Conservation (phyloP, 1,140 invertebrate species). For the Tachypleus tridentatus region DNA sequence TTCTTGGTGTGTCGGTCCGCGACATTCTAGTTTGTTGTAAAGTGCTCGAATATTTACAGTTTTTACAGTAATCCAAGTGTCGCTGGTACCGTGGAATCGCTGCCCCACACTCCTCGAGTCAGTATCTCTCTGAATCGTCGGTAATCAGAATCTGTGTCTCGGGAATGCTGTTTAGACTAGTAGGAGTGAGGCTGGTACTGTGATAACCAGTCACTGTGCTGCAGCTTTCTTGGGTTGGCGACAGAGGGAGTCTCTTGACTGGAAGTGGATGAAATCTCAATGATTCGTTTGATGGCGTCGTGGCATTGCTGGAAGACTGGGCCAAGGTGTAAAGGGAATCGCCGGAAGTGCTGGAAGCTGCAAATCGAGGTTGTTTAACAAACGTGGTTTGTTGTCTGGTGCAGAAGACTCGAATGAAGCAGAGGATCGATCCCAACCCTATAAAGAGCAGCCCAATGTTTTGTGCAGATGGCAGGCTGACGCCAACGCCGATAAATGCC, state of each 20-base stretch:
- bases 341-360: not conserved
- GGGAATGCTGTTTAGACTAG: too few relatives aligned
- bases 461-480: conserved; percentile 1
- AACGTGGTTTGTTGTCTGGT: not conserved
- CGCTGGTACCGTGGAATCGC: too few relatives aligned
- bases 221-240: conserved; percentile 1
- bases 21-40: too few relatives aligned
- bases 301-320: conserved; percentile 1
- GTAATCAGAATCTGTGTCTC: too few relatives aligned
- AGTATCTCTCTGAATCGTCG: too few relatives aligned
- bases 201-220: too few relatives aligned
- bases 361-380: not conserved
- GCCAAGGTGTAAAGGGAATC: not conserved
- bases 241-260: not conserved
- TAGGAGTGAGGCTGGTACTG: too few relatives aligned
- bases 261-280: not conserved
- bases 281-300: not conserved
- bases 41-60: too few relatives aligned
- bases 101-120: too few relatives aligned
- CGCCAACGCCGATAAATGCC: conserved; percentile 2
- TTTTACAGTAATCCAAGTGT: too few relatives aligned
- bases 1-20: too few relatives aligned
- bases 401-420: conserved; percentile 2
- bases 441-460: conserved; percentile 5
- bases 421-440: conserved; percentile 3